Conservation (phyloP, 2,797 vertebrate genomes). For the Trachurus trachurus region DNA sequence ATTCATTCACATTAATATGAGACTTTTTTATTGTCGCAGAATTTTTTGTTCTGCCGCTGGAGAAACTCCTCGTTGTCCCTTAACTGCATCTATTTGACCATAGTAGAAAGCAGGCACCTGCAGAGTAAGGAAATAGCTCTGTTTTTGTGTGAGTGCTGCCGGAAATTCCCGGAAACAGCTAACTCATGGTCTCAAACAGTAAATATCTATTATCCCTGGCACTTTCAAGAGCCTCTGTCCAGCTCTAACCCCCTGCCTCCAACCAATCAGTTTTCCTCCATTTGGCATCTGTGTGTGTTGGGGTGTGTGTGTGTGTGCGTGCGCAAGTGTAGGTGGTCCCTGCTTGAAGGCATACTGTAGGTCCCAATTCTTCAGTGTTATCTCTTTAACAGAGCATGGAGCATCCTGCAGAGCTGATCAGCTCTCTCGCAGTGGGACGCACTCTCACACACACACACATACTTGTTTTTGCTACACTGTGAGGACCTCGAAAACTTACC, state of each 20-base stretch:
- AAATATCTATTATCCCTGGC: conserved; percentile 34
- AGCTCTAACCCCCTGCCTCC: neutral
- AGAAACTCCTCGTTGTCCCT: too few species aligned
- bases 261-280: conserved; percentile 21
- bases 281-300: neutral
- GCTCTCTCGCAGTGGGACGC: conserved; percentile 46
- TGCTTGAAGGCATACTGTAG: conserved; percentile 20
- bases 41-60: too few species aligned
- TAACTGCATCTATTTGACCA: neutral
- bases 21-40: too few species aligned
- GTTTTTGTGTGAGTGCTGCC: conserved; percentile 1
- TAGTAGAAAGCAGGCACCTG: conserved; percentile 21
- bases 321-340: conserved; percentile 19
- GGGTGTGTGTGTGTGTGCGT: neutral
- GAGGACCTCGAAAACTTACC: too few species aligned
- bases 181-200: conserved; percentile 25
- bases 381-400: conserved; percentile 55
- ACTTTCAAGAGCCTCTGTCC: conserved; percentile 25
- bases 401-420: conserved; percentile 50
- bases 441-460: conserved; percentile 1
- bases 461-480: neutral
- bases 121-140: conserved; percentile 37
- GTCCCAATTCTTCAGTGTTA: conserved; percentile 44
- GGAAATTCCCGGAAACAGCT: conserved; percentile 31
- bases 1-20: too few species aligned